Conservation (phyloP, 2,797 vertebrate species). For the Melanotaenia maccullochi region DNA sequence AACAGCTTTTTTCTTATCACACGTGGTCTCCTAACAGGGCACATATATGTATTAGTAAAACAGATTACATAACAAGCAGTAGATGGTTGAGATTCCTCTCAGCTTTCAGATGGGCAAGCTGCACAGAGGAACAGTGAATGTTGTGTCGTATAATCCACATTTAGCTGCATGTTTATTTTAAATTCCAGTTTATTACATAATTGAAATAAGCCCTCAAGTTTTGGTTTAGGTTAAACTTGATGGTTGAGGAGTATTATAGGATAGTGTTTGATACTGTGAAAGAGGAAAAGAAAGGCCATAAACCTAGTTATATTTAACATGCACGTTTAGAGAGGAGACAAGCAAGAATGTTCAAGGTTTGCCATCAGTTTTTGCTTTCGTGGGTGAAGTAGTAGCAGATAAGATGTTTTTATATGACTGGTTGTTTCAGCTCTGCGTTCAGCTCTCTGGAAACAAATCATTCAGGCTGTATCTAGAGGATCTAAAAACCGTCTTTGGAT, state of each 20-base stretch:
- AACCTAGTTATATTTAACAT: not conserved
- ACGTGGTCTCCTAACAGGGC: not conserved
- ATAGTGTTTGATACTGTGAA: not conserved
- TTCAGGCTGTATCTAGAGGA: conserved; percentile 3
- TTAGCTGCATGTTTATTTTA: not conserved
- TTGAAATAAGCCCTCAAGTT: not conserved
- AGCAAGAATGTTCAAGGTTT: not conserved
- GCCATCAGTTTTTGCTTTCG: not conserved
- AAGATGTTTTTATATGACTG: not conserved
- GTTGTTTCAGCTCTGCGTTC: not conserved
- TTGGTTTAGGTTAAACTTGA: not conserved
- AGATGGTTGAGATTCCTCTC: conserved; percentile 52
- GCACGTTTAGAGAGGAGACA: not conserved
- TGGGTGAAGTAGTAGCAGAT: not conserved
- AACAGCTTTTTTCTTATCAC: not conserved
- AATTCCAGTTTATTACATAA: not conserved
- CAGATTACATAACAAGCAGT: conserved; percentile 61
- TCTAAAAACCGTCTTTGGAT: conserved; percentile 37
- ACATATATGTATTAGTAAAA: conserved; percentile 22
- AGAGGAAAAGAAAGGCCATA: not conserved
- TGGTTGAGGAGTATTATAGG: not conserved
- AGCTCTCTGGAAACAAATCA: not conserved
- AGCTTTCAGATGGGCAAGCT: conserved; percentile 23
- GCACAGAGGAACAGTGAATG: conserved; percentile 33
- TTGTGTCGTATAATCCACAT: not conserved